Conservation (phyloP, 2,113 vertebrate genomes). For the Nyctibius bracteatus region DNA sequence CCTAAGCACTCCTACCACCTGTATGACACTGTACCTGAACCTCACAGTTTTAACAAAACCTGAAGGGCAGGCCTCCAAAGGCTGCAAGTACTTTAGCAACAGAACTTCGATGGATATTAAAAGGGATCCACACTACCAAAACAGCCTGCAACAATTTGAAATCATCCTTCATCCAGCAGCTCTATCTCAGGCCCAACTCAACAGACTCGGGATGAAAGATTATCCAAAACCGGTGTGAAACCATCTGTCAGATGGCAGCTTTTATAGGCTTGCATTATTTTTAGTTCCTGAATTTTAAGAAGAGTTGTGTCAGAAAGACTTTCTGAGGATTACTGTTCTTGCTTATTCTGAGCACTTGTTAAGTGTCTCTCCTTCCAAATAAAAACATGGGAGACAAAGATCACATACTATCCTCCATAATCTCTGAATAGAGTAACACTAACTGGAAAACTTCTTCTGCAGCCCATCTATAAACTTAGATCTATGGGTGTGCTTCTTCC, state of each 20-base stretch:
- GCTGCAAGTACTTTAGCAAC: neutral
- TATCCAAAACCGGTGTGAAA: constrained; percentile 11
- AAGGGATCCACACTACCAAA: neutral
- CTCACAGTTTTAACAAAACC: neutral
- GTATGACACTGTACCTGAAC: neutral
- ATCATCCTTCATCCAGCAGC: neutral
- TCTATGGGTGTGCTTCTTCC: neutral
- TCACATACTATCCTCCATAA: neutral
- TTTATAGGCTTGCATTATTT: constrained; percentile 9
- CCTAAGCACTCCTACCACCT: neutral
- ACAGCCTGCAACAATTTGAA: neutral
- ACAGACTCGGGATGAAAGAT: neutral
- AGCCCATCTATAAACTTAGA: neutral
- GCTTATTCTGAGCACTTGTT: neutral
- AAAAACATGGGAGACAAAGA: neutral
- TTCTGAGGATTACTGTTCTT: neutral
- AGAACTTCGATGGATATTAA: neutral
- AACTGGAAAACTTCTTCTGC: neutral
- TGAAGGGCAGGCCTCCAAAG: neutral
- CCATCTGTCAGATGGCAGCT: constrained; percentile 43
- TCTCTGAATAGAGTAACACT: neutral
- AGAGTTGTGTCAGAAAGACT: neutral
- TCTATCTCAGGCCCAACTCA: neutral
- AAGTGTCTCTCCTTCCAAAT: neutral
- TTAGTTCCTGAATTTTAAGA: constrained; percentile 22